Percentiles rank a stretch among this genome's conserved stretches.
These are phyloP conservation scores for Eulemur albifrons DNA, from an alignment of 2,797 vertebrate species.

Conservation along the genomic window DNA sequence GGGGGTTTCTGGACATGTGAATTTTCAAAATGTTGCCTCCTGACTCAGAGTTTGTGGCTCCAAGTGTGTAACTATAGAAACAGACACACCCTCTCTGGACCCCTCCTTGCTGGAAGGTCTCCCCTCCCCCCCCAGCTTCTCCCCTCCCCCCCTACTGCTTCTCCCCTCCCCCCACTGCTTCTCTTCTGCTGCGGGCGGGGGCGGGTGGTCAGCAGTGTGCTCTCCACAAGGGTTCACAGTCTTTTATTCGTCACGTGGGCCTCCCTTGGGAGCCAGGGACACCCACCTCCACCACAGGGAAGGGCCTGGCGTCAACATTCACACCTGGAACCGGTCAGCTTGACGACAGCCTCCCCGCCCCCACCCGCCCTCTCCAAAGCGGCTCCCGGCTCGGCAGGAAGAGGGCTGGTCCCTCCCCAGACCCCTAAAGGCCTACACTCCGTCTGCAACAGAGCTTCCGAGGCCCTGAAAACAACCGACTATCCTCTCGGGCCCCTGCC, in stretches of 20 bases:
- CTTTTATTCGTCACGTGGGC: conserved; percentile 57
- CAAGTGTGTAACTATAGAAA: neutral
- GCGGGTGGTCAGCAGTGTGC: neutral
- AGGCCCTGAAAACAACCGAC: neutral
- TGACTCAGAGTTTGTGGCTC: neutral
- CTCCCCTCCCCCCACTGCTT: neutral
- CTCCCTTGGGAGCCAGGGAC: neutral
- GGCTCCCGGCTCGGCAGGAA: neutral
- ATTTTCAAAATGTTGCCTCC: neutral
- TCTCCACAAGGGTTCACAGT: neutral
- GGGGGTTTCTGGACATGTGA: neutral
- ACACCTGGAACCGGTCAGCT: neutral
- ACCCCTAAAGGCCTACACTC: neutral
- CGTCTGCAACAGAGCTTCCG: neutral
- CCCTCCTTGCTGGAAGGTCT: neutral
- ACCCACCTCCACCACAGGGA: neutral
- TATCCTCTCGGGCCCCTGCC: neutral
- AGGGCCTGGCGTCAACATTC: neutral
- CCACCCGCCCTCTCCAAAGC: neutral
- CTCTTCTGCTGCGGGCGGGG: too few relatives aligned
- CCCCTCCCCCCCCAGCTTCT: neutral
- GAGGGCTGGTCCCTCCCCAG: neutral
- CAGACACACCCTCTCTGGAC: neutral
- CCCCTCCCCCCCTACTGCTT: neutral
- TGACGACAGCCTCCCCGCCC: neutral